These are phyloP conservation scores for Octodonta nipae DNA, from an alignment of 2,888 invertebrate genomes.

Conservation along the genomic window DNA sequence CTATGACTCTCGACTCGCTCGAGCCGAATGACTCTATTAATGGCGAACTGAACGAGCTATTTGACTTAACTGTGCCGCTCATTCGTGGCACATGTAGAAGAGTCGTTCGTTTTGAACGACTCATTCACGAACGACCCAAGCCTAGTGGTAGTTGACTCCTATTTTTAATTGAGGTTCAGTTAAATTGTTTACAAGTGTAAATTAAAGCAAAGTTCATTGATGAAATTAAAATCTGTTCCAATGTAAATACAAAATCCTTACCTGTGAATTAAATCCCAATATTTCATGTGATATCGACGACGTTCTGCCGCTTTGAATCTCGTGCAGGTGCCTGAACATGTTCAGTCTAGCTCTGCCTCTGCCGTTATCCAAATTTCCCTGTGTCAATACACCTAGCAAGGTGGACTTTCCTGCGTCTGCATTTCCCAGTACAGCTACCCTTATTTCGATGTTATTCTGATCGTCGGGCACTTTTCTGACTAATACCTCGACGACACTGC, in stretches of 20 bases:
- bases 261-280: conserved; percentile 80
- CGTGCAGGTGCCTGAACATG: conserved; percentile 89
- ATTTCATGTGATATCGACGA: conserved; percentile 94
- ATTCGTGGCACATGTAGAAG: too few relatives aligned
- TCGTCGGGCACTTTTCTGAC: conserved; percentile 81
- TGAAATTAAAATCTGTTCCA: too few relatives aligned
- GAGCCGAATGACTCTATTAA: too few relatives aligned
- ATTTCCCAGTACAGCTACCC: conserved; percentile 82
- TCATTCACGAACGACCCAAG: too few relatives aligned
- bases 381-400: conserved; percentile 85
- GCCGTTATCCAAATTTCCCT: conserved; percentile 92
- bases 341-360: conserved; percentile 86
- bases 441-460: conserved; percentile 74
- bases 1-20: too few relatives aligned
- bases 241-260: too few relatives aligned
- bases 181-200: too few relatives aligned
- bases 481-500: conserved; percentile 74
- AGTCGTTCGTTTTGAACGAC: too few relatives aligned
- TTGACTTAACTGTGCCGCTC: too few relatives aligned
- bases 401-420: conserved; percentile 97
- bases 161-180: too few relatives aligned
- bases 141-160: neutral
- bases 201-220: too few relatives aligned
- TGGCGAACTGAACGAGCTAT: too few relatives aligned
- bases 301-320: conserved; percentile 85